These are phyloP conservation scores for Stegana nigrithorax DNA, from an alignment of 2,888 invertebrate genomes.

Conservation along the genomic window DNA sequence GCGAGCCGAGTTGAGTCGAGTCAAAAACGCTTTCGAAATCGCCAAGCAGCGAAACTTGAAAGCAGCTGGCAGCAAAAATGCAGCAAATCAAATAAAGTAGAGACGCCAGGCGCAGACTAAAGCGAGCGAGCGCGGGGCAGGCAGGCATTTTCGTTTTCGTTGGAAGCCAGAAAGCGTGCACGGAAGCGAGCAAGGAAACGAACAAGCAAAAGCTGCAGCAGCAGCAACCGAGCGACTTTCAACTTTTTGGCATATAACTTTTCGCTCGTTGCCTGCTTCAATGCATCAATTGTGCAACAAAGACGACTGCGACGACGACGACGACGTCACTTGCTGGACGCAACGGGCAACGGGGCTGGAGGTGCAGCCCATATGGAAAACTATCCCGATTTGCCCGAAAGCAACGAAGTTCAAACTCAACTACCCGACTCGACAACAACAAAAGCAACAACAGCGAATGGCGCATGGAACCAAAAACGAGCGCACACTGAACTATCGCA, in stretches of 20 bases:
- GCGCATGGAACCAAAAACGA: constrained; percentile 41
- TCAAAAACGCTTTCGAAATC: too few species aligned
- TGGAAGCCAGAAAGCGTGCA: too few species aligned
- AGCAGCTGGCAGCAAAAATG: too few species aligned
- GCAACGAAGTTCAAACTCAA: constrained; percentile 18
- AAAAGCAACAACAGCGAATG: constrained; percentile 30
- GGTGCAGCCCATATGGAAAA: constrained; percentile 38
- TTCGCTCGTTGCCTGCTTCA: neutral
- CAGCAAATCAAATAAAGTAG: neutral
- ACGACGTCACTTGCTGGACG: neutral
- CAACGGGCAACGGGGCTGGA: neutral
- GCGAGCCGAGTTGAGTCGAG: neutral
- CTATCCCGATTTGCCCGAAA: constrained; percentile 49
- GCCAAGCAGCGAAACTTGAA: too few species aligned
- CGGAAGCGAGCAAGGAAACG: too few species aligned
- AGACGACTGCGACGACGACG: neutral
- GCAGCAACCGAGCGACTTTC: neutral
- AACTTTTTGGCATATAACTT: too few species aligned
- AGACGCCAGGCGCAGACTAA: too few species aligned
- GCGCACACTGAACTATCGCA: constrained; percentile 37
- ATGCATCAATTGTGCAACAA: neutral
- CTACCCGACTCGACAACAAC: constrained; percentile 19
- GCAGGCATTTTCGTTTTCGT: too few species aligned
- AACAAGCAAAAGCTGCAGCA: too few species aligned
- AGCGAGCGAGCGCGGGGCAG: too few species aligned